These are phyloP conservation scores for Goniozus legneri DNA, from an alignment of 1,140 invertebrate species.

Conservation along the genomic window DNA sequence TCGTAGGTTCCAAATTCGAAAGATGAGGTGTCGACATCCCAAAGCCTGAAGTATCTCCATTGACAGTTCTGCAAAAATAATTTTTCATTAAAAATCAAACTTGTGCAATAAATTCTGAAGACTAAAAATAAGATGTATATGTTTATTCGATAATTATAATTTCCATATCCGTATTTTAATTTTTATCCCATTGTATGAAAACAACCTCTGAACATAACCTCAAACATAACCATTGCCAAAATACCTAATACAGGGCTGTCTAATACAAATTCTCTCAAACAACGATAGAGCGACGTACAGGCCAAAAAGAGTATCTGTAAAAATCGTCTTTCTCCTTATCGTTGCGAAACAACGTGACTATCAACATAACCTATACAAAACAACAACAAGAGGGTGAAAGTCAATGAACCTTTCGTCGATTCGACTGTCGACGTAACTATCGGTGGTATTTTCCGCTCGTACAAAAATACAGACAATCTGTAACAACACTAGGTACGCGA, in stretches of 20 bases:
- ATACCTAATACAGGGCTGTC: neutral
- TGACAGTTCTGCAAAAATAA: slow-evolving; percentile 27
- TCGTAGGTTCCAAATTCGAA: slow-evolving; percentile 26
- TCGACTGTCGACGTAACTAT: slow-evolving; percentile 19
- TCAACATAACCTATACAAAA: slow-evolving; percentile 18
- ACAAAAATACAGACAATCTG: slow-evolving; percentile 36
- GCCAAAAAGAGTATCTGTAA: neutral
- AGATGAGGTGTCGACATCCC: slow-evolving; percentile 31
- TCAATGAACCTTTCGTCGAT: slow-evolving; percentile 18
- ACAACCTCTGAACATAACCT: neutral
- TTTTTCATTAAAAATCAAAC: slow-evolving; percentile 19
- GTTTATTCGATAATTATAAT: neutral
- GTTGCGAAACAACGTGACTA: neutral
- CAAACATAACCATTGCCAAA: neutral
- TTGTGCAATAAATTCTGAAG: neutral
- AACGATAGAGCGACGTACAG: neutral
- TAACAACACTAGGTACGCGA: slow-evolving; percentile 39
- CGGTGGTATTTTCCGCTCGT: slow-evolving; percentile 19
- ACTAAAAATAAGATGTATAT: neutral
- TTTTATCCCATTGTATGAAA: neutral
- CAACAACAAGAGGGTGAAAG: neutral
- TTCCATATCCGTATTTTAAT: neutral
- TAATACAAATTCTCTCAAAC: slow-evolving; percentile 3
- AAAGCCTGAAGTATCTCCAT: slow-evolving; percentile 19
- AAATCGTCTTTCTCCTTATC: neutral